phyloP scores from a whole-genome alignment of 2,888 invertebrate species.

The Scaptomyza cyrtandrae region DNA sequence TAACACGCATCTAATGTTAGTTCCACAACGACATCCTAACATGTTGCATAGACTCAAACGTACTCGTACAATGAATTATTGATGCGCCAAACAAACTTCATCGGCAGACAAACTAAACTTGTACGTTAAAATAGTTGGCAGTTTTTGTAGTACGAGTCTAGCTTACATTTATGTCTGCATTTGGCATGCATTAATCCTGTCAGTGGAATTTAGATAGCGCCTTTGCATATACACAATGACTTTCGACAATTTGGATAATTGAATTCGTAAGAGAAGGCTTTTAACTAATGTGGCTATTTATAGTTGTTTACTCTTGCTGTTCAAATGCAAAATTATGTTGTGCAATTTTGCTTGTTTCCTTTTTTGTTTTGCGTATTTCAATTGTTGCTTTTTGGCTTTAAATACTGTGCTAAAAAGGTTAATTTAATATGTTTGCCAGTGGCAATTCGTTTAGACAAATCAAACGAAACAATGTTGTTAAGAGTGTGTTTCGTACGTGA shows the following conservation, averaged over 20 bases:
- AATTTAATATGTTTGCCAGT: not conserved
- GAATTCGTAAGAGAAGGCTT: constrained; percentile 52
- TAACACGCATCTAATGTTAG: constrained; percentile 17
- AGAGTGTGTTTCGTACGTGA: not conserved
- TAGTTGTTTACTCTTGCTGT: constrained; percentile 24
- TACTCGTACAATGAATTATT: constrained; percentile 43
- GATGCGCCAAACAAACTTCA: constrained; percentile 14
- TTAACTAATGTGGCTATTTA: constrained; percentile 14
- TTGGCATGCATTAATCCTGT: constrained; percentile 29
- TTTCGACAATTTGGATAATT: constrained; percentile 70
- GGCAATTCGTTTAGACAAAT: not conserved
- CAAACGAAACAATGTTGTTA: not conserved
- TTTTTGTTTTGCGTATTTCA: too few relatives aligned
- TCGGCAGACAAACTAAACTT: constrained; percentile 2
- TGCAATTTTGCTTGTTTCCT: constrained; percentile 9
- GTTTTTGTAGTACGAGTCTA: too few relatives aligned
- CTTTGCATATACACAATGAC: constrained; percentile 14
- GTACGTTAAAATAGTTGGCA: constrained; percentile 45
- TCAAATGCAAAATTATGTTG: constrained; percentile 9
- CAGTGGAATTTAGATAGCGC: constrained; percentile 11
- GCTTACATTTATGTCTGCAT: constrained; percentile 31
- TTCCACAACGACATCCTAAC: constrained; percentile 11
- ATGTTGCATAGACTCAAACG: constrained; percentile 28
- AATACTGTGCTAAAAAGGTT: not conserved
- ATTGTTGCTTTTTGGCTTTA: not conserved